Evolutionary conservation across 2,888 invertebrate species (phyloP).

Genomic region (Cataglyphis altisquamis): DNA sequence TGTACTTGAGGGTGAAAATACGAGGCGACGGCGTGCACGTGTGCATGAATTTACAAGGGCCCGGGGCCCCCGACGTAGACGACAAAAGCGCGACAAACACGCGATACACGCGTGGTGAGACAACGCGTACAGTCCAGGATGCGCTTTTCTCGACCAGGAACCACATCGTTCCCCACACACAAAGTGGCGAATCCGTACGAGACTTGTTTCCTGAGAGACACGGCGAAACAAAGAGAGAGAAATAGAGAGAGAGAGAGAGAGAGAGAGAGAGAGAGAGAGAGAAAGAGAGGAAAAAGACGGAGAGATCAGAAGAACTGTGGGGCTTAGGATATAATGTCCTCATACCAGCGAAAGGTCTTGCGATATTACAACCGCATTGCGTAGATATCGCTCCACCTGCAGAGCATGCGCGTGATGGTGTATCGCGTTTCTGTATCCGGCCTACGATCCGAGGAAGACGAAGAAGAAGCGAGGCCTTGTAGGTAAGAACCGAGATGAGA

Average conservation of each 20-base stretch:
- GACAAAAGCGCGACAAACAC: slow-evolving; percentile 42
- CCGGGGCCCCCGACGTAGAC: slow-evolving; percentile 44
- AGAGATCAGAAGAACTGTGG: slow-evolving; percentile 40
- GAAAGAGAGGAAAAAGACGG: neutral
- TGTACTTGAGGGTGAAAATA: slow-evolving; percentile 69
- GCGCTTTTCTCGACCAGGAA: neutral
- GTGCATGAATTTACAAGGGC: slow-evolving; percentile 67
- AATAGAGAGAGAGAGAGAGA: neutral
- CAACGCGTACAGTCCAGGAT: slow-evolving; percentile 38
- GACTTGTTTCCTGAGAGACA: neutral
- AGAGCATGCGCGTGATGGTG: slow-evolving; percentile 76
- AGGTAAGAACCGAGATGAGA: slow-evolving; percentile 17
- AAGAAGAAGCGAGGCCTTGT: slow-evolving; percentile 24
- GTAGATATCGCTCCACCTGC: slow-evolving; percentile 74
- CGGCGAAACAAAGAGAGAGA: neutral
- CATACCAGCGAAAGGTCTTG: slow-evolving; percentile 71
- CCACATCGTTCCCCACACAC: neutral
- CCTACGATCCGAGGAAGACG: slow-evolving; percentile 31
- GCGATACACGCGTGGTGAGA: slow-evolving; percentile 44
- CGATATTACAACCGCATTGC: slow-evolving; percentile 85
- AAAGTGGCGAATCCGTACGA: neutral
- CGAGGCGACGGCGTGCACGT: slow-evolving; percentile 49
- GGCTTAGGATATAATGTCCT: slow-evolving; percentile 77
- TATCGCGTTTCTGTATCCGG: slow-evolving; percentile 78
- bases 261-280: neutral